phyloP scores from a whole-genome alignment of 2,113 vertebrate genomes.

The Trematomus loennbergii region DNA sequence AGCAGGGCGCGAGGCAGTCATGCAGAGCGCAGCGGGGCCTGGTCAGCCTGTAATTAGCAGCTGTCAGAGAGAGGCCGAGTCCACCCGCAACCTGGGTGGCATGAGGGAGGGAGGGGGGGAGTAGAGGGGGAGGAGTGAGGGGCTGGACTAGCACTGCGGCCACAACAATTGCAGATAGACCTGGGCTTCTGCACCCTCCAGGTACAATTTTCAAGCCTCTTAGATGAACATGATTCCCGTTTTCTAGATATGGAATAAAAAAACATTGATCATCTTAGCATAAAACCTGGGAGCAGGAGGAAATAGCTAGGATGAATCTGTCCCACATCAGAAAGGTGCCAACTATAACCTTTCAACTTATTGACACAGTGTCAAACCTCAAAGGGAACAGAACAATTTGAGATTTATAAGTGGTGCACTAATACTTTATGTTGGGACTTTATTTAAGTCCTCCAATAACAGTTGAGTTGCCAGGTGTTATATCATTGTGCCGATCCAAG shows the following conservation, averaged over 20 bases:
- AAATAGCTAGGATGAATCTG: not conserved
- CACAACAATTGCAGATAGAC: constrained; percentile 75
- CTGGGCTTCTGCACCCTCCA: constrained; percentile 54
- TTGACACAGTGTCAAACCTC: not conserved
- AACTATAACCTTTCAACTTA: not conserved
- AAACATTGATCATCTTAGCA: not conserved
- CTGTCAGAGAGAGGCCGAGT: constrained; percentile 85
- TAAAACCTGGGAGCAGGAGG: not conserved
- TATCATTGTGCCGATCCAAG: not conserved
- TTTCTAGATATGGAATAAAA: not conserved
- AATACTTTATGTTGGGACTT: not conserved
- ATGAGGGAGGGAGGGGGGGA: constrained; percentile 63
- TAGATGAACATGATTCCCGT: not conserved
- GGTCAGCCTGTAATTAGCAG: constrained; percentile 88
- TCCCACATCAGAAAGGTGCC: not conserved
- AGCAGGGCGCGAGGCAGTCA: constrained; percentile 82
- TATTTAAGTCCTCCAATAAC: not conserved
- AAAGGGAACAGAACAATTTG: not conserved
- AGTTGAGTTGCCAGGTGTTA: not conserved
- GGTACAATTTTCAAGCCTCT: constrained; percentile 8
- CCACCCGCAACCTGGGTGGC: constrained; percentile 89
- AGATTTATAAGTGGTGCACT: not conserved
- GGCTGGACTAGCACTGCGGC: constrained; percentile 69
- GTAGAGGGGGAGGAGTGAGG: constrained; percentile 58
- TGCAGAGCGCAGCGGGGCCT: constrained; percentile 85